Evolutionary conservation across 37 sponge, comb jelly and placozoan species (phyloP), one percentile per base, ranked within the genome.

Genomic region (Aplysina aerophoba): DNA sequence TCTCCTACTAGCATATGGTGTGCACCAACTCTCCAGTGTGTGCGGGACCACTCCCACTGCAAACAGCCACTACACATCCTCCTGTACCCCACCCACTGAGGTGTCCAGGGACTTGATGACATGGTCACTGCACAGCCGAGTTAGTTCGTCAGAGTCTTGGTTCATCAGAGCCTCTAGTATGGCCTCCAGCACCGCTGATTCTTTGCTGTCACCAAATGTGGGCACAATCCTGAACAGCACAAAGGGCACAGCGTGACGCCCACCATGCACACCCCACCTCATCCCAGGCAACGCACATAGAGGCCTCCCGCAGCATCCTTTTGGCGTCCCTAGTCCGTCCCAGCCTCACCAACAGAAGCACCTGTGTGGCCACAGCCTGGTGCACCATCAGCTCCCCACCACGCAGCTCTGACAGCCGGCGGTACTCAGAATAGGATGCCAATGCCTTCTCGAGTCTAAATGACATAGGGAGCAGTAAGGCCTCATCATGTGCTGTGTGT

Each of bases 41-140:
- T n/a, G n/a, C n/a, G n/a, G n/a, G n/a, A n/a, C n/a, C n/a, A n/a
- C n/a, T n/a, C n/a, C n/a, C n/a, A n/a, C n/a, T n/a, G n/a, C n/a
- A n/a, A n/a, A n/a, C n/a, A n/a, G n/a, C n/a, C n/a, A n/a, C n/a
- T n/a, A n/a, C n/a, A n/a, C n/a, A n/a, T n/a, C n/a, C n/a, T n/a
- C n/a, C n/a, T n/a, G n/a, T n/a, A 8, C 50, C 21, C 73, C 20
- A 71, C 78, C 24, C 78, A 75, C 78, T 12, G 78, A 40, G 20
- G 44, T 75, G 54, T 75, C 78, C 78, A 75, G 39, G 21, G 78
- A 25, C 54, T 75, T 75, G 22, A 75, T 50, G 25, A 75, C 22
- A 75, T 40, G 54, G 25, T 50, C 54, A 11, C 12, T 75, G 54
- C 78, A 75, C 13, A 40, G 54, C 14, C 40, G 37, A 12, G 20